Percentiles rank a stretch among this genome's conserved stretches.
Conservation (phyloP, 2,797 vertebrate genomes). For the Sebastes baramenuke region DNA sequence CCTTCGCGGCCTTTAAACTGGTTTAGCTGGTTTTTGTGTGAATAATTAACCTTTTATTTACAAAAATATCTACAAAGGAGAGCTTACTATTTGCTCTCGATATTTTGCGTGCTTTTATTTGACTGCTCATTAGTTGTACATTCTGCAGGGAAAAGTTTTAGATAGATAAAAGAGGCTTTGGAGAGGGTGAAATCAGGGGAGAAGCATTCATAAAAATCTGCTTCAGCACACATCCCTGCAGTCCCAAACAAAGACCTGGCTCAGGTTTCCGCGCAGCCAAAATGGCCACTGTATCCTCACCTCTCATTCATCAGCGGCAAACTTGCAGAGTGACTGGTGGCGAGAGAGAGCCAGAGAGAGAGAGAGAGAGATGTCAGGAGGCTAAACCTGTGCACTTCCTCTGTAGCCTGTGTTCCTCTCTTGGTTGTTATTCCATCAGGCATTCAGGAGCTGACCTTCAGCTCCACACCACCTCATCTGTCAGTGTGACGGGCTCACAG, state of each 20-base stretch:
- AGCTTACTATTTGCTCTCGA: background rate
- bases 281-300: conserved; percentile 36
- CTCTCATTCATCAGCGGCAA: conserved; percentile 33
- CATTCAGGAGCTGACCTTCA: conserved; percentile 72
- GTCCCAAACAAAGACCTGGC: conserved; percentile 32
- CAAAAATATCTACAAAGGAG: background rate
- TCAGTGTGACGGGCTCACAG: conserved; percentile 63
- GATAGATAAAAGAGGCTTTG: background rate
- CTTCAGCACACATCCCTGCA: background rate
- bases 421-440: conserved; percentile 55
- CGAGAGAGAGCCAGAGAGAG: background rate
- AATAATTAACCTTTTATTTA: background rate
- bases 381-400: conserved; percentile 47
- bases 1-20: conserved; percentile 4
- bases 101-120: background rate
- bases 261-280: conserved; percentile 40
- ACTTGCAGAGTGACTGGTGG: conserved; percentile 44
- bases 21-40: conserved; percentile 29
- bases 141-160: background rate
- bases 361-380: conserved; percentile 38
- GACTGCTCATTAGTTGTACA: background rate
- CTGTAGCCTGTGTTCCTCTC: conserved; percentile 16
- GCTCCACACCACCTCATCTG: conserved; percentile 67
- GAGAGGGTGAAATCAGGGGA: background rate
- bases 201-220: conserved; percentile 2